Evolutionary conservation across 2,113 vertebrate species (phyloP).

Genomic region (Gila orcuttii): DNA sequence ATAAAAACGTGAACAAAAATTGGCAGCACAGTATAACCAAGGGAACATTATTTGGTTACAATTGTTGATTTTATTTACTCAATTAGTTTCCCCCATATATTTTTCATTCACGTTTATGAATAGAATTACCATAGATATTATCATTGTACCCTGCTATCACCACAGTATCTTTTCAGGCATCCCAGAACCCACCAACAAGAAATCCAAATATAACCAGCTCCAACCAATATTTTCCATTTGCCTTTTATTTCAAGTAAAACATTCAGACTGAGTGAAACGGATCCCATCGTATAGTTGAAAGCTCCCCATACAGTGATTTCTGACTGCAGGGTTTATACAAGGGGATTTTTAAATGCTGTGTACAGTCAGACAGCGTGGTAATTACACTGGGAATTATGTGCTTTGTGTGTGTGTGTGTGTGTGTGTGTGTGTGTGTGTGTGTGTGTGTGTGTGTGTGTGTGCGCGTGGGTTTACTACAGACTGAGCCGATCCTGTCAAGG

Average conservation of each 20-base stretch:
- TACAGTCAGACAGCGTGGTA: conserved; percentile 34
- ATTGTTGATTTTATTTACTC: not conserved
- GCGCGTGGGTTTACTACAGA: conserved; percentile 12
- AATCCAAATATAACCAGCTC: not conserved
- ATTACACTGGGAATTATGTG: conserved; percentile 25
- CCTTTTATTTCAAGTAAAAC: conserved; percentile 14
- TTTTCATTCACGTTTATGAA: not conserved
- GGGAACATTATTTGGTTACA: not conserved
- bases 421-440: not conserved
- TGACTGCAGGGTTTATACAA: conserved; percentile 34
- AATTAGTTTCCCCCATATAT: not conserved
- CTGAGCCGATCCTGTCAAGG: conserved; percentile 28
- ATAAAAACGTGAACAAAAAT: not conserved
- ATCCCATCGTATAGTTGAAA: conserved; percentile 11
- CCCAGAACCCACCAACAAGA: not conserved
- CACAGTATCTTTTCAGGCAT: not conserved
- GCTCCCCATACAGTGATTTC: conserved; percentile 13
- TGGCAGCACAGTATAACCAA: not conserved
- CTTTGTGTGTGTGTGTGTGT: not conserved
- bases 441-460: not conserved
- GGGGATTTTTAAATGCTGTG: conserved; percentile 41
- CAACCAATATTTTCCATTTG: not conserved
- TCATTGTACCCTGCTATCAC: not conserved
- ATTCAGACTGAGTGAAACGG: conserved; percentile 12
- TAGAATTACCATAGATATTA: not conserved